These are phyloP conservation scores for Lucinisca nassula DNA, from an alignment of 2,888 invertebrate species.

Conservation along the genomic window DNA sequence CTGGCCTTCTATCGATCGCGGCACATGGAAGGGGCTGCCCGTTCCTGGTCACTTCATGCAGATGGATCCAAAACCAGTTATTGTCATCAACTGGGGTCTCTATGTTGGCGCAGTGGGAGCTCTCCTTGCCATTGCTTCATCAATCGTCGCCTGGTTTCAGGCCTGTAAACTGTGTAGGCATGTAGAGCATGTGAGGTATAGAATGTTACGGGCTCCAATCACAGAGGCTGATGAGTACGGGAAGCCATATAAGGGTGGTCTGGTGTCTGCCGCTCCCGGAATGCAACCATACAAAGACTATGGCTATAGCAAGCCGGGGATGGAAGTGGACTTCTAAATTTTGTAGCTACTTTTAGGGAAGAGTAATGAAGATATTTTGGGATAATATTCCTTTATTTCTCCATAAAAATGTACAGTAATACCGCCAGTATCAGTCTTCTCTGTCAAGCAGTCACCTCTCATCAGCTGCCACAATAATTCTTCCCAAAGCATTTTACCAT, in stretches of 20 bases:
- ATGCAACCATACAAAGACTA: constrained; percentile 40
- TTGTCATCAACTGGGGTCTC: constrained; percentile 60
- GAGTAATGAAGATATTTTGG: too few species aligned
- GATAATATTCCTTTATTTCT: too few species aligned
- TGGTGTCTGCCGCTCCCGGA: not conserved
- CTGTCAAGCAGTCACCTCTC: too few species aligned
- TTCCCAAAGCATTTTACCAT: too few species aligned
- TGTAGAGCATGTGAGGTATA: constrained; percentile 48
- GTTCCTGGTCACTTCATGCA: constrained; percentile 60
- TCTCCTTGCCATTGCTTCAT: constrained; percentile 35
- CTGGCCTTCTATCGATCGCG: not conserved
- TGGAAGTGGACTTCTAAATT: constrained; percentile 40
- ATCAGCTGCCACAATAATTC: too few species aligned
- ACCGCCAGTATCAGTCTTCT: too few species aligned
- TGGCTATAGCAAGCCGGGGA: constrained; percentile 43
- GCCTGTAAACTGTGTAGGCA: constrained; percentile 62
- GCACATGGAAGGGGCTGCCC: constrained; percentile 64
- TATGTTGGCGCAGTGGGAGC: constrained; percentile 60
- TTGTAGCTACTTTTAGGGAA: not conserved
- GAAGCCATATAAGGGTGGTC: not conserved
- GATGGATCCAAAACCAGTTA: constrained; percentile 40
- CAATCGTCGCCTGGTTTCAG: constrained; percentile 57
- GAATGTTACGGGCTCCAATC: constrained; percentile 57
- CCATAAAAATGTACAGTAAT: too few species aligned
- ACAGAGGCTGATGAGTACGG: constrained; percentile 57